Evolutionary conservation across 2,888 invertebrate species (phyloP).

Genomic region (Netelia fuscicornis): DNA sequence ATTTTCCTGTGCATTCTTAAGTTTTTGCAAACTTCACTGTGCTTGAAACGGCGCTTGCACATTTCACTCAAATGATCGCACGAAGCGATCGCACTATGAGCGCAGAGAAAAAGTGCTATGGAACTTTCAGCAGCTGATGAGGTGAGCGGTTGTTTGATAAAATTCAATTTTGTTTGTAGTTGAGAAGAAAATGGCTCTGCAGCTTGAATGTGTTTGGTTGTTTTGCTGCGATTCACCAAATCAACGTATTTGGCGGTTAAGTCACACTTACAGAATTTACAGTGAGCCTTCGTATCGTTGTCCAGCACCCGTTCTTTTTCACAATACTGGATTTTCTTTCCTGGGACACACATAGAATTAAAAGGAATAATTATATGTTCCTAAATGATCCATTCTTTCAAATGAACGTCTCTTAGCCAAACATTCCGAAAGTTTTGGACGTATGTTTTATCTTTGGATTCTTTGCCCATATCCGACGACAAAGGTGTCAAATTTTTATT

Average conservation of each 20-base stretch:
- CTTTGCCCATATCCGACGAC: too few species aligned
- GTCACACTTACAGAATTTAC: conserved; percentile 56
- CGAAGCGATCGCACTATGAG: conserved; percentile 59
- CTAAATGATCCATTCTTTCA: conserved; percentile 46
- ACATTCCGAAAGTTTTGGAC: conserved; percentile 16
- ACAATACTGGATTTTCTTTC: not conserved
- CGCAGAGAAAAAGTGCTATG: conserved; percentile 51
- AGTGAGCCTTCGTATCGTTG: not conserved
- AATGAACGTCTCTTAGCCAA: conserved; percentile 25
- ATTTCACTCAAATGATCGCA: conserved; percentile 55
- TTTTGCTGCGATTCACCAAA: conserved; percentile 50
- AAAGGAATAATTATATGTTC: not conserved
- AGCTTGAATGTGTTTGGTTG: conserved; percentile 51
- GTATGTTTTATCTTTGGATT: too few species aligned
- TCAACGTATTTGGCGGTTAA: conserved; percentile 49
- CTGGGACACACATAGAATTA: not conserved
- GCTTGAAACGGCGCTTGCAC: conserved; percentile 43
- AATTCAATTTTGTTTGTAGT: conserved; percentile 51
- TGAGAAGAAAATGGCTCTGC: conserved; percentile 55
- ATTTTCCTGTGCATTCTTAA: conserved; percentile 70
- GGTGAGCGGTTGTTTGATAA: conserved; percentile 42
- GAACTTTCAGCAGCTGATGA: conserved; percentile 55
- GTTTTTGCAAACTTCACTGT: conserved; percentile 58
- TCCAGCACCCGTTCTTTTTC: conserved; percentile 15
- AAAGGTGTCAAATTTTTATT: too few species aligned